Base-by-base conservation (phyloP, 1,140 invertebrate species). In the Drosophila ohnishii region DNA sequence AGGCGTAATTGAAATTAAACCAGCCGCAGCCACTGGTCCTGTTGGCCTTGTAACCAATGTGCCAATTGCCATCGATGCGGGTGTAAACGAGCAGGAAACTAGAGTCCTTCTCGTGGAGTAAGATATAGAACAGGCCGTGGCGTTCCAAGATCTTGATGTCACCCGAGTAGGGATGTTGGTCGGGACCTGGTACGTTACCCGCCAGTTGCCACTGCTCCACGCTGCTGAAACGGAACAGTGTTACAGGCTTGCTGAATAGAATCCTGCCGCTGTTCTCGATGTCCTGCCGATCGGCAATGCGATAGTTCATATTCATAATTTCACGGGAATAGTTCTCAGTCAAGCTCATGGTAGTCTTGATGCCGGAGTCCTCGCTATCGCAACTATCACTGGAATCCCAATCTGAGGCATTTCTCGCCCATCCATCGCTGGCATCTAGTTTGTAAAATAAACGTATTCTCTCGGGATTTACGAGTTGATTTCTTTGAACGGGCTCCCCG, bases 1-100 rank as follows among this genome's bases (percentile, higher is more conserved):
- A 56, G 16, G 75, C 80, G 30, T 67, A 79, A 32, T 83, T 83
- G 34, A 61, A 55, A 10, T 71, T 50, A 1, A 40, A 44, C 71
- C 80, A 83, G 2, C 25, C 35, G 19, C 80, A 83, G 22, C 58
- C 76, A 5, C 65, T 53, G 0, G 13, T 58, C 11, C 37, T 59
- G 8, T 71, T 70, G 39, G 32, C 16, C 51, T 60, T 44, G 32
- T 63, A 78, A 3, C 78, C 32, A 9, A 79, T 50, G 19, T 34
- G 40, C 72, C 62, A 84, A 3, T 39, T 53, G 8, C 45, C 67
- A 19, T 65, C 37, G 14, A 84, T 42, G 2, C 44, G 56, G 30
- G 60, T 77, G 6, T 69, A 44, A 1, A 84, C 28, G 8, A 84
- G 48, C 11, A 84, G 30, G 3, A 76, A 19, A 1, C 19, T 11